phyloP scores from a whole-genome alignment of 2,888 invertebrate genomes.

The Lochmaea capreae region DNA sequence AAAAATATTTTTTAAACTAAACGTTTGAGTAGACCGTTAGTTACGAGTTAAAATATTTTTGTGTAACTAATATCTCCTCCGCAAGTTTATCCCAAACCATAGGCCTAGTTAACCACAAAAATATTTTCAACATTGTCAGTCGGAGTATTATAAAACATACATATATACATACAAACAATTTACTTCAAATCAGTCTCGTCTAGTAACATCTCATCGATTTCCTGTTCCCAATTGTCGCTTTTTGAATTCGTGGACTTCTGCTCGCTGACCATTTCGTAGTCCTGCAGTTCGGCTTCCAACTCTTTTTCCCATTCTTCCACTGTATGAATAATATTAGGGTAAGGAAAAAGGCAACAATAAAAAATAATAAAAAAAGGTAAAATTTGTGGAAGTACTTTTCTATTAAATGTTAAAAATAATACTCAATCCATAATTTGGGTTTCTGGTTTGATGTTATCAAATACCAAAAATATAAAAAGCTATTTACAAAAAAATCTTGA shows the following conservation, averaged over 20 bases:
- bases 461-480: slow-evolving; percentile 16
- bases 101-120: slow-evolving; percentile 13
- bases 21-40: background rate
- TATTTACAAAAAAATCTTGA: slow-evolving; percentile 46
- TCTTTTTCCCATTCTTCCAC: slow-evolving; percentile 96
- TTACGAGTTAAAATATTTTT: background rate
- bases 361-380: slow-evolving; percentile 37
- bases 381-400: slow-evolving; percentile 15
- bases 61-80: background rate
- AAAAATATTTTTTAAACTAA: background rate
- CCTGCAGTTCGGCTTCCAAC: slow-evolving; percentile 93
- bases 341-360: slow-evolving; percentile 44
- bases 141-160: slow-evolving; percentile 27
- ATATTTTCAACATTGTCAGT: slow-evolving; percentile 39
- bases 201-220: slow-evolving; percentile 64
- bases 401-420: slow-evolving; percentile 1
- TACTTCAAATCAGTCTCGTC: slow-evolving; percentile 63
- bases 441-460: background rate
- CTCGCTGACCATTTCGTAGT: slow-evolving; percentile 89
- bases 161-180: slow-evolving; percentile 40
- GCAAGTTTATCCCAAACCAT: background rate
- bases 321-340: slow-evolving; percentile 52
- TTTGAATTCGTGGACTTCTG: slow-evolving; percentile 66
- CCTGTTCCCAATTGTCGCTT: slow-evolving; percentile 64
- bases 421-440: slow-evolving; percentile 7